Percentiles rank a stretch among this genome's conserved stretches.
These are phyloP conservation scores for Gymnoscelis rufifasciata DNA, from an alignment of 2,888 invertebrate species.

Conservation along the genomic window DNA sequence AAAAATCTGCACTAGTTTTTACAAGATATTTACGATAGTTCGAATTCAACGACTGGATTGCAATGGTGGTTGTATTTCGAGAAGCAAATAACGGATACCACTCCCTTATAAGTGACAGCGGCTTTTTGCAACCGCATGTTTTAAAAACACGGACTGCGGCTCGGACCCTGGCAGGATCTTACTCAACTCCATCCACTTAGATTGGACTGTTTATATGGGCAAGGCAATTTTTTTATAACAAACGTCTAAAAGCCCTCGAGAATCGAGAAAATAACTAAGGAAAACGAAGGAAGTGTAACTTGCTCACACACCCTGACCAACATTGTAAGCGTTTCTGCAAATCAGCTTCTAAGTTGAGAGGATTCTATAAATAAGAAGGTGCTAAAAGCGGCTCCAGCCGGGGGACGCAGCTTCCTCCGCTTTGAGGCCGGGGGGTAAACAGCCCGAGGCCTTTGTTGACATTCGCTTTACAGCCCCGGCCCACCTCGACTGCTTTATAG, in stretches of 20 bases:
- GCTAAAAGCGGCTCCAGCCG: slow-evolving; percentile 73
- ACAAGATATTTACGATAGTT: too few species aligned
- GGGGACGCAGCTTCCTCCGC: slow-evolving; percentile 70
- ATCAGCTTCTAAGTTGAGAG: slow-evolving; percentile 49
- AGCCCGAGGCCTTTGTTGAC: slow-evolving; percentile 71
- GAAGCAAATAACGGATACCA: too few species aligned
- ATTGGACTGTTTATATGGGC: too few species aligned
- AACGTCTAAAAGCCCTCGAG: too few species aligned
- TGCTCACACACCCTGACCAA: slow-evolving; percentile 40
- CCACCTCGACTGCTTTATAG: slow-evolving; percentile 55
- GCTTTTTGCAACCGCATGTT: neutral
- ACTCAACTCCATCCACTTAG: too few species aligned
- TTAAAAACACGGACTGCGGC: neutral
- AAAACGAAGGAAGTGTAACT: too few species aligned
- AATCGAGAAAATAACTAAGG: too few species aligned
- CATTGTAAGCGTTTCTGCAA: slow-evolving; percentile 69
- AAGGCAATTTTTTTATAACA: neutral
- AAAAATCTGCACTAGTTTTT: too few species aligned
- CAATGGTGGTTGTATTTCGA: slow-evolving; percentile 11
- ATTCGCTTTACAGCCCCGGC: slow-evolving; percentile 60
- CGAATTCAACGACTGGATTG: slow-evolving; percentile 1
- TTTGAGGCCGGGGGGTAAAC: slow-evolving; percentile 75
- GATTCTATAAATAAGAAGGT: slow-evolving; percentile 76
- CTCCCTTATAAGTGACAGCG: slow-evolving; percentile 16
- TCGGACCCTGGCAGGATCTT: slow-evolving; percentile 11